These are phyloP conservation scores for Chionomys nivalis DNA, from an alignment of 2,113 vertebrate species.

Conservation along the genomic window DNA sequence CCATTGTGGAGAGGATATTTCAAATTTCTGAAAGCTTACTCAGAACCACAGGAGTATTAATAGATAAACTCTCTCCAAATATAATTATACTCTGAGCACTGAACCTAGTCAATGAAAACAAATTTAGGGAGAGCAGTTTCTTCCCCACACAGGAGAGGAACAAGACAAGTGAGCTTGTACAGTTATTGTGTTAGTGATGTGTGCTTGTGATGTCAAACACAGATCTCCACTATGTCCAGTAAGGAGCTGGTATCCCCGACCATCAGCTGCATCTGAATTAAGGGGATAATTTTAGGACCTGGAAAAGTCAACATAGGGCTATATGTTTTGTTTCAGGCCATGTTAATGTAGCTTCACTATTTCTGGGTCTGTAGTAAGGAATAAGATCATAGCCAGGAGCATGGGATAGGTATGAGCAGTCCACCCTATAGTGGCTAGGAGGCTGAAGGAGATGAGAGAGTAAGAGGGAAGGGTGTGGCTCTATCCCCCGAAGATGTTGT, in stretches of 20 bases:
- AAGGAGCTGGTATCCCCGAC: neutral
- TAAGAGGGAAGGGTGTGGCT: neutral
- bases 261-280: neutral
- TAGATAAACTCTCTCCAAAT: neutral
- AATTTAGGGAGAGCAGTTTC: neutral
- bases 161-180: neutral
- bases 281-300: neutral
- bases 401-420: neutral
- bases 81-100: neutral
- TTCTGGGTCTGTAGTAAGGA: neutral
- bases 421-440: neutral
- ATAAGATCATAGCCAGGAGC: neutral
- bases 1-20: neutral
- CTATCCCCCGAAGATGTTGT: neutral
- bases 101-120: neutral
- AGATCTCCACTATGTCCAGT: neutral
- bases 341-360: neutral
- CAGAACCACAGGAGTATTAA: neutral
- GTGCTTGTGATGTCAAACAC: neutral
- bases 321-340: neutral
- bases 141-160: neutral
- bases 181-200: neutral
- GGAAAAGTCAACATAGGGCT: neutral
- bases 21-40: neutral
- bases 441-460: neutral